Percentiles rank a stretch among this genome's conserved stretches.
phyloP scores from a whole-genome alignment of 2,797 vertebrate species.

The Denticeps clupeoides region DNA sequence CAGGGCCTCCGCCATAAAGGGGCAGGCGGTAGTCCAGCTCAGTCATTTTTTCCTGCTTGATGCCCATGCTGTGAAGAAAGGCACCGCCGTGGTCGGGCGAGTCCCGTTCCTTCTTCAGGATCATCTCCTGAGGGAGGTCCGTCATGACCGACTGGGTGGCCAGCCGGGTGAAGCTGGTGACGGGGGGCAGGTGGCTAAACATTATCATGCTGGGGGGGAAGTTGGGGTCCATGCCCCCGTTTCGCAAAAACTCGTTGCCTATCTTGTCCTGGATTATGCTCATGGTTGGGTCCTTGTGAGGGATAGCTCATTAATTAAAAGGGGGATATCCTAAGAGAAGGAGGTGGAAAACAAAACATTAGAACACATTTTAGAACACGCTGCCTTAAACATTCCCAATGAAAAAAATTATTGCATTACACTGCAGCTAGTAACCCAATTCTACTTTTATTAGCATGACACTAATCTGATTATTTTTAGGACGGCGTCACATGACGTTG shows the following conservation, averaged over 20 bases:
- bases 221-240: slow-evolving; percentile 85
- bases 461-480: too few species aligned
- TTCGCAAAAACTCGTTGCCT: slow-evolving; percentile 84
- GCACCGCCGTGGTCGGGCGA: slow-evolving; percentile 63
- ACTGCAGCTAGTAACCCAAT: too few species aligned
- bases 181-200: slow-evolving; percentile 96
- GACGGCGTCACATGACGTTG: too few species aligned
- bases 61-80: slow-evolving; percentile 76
- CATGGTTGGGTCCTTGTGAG: slow-evolving; percentile 53
- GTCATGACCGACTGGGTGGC: slow-evolving; percentile 72
- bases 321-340: slow-evolving; percentile 41
- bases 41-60: slow-evolving; percentile 86
- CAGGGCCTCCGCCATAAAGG: slow-evolving; percentile 45
- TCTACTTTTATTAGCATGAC: too few species aligned
- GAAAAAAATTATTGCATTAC: too few species aligned
- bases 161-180: slow-evolving; percentile 90
- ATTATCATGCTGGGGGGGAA: slow-evolving; percentile 89
- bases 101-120: slow-evolving; percentile 91
- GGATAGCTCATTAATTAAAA: slow-evolving; percentile 26
- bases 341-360: neutral
- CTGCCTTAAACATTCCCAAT: too few species aligned
- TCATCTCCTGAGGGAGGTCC: slow-evolving; percentile 82
- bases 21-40: slow-evolving; percentile 79
- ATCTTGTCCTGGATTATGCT: slow-evolving; percentile 82
- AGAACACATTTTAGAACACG: neutral